These are phyloP conservation scores for Brachymystax lenok DNA, from an alignment of 2,797 vertebrate genomes.

Conservation along the genomic window DNA sequence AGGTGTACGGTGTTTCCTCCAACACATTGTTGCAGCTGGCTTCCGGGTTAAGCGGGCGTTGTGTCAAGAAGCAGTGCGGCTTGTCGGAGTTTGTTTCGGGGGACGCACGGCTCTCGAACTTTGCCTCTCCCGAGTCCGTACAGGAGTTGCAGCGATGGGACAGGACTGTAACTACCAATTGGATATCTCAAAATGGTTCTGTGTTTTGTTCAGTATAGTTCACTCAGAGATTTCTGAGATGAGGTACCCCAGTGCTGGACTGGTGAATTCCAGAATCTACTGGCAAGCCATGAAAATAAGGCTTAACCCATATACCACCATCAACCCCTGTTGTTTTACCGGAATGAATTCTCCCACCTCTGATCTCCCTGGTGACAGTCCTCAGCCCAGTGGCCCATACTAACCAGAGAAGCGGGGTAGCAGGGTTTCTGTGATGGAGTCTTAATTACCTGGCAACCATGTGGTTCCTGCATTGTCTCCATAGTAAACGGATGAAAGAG, in stretches of 20 bases:
- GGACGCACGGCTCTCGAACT: no score
- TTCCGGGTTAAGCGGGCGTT: no score
- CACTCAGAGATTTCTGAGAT: background rate
- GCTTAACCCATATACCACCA: conserved; percentile 21
- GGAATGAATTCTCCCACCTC: conserved; percentile 41
- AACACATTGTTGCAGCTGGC: no score
- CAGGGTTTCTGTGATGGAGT: background rate
- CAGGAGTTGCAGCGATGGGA: no score
- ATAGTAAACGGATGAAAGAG: conserved; percentile 8
- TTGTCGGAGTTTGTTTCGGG: no score
- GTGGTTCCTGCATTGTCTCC: conserved; percentile 36
- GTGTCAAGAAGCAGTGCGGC: no score
- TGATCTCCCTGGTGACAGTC: conserved; percentile 8
- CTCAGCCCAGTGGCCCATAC: conserved; percentile 13
- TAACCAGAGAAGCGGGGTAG: background rate
- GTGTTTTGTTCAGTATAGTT: background rate
- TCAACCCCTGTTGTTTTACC: conserved; percentile 21
- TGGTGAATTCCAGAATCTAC: conserved; percentile 37
- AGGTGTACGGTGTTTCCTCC: no score
- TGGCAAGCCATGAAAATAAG: conserved; percentile 43
- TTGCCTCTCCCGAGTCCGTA: no score
- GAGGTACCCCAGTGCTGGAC: conserved; percentile 9
- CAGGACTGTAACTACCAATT: no score
- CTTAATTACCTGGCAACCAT: conserved; percentile 30
- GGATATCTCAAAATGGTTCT: no score